Evolutionary conservation across 2,113 vertebrate genomes (phyloP).

Genomic region (Heptranchias perlo): DNA sequence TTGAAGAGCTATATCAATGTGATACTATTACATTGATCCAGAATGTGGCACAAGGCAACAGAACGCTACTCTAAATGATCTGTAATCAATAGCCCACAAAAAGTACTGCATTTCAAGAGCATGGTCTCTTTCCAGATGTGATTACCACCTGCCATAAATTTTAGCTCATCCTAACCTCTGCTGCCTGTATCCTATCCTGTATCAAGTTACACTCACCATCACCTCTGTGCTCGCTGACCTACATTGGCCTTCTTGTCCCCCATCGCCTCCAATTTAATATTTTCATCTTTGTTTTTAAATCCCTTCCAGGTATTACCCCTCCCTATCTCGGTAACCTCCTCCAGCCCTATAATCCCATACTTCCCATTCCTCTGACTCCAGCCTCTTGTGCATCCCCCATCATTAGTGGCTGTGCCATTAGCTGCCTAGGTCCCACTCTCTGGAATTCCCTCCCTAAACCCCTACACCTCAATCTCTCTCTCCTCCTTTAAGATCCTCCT

Average conservation of each 20-base stretch:
- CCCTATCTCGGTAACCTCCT: neutral
- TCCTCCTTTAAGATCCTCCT: too few species aligned
- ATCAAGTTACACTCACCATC: neutral
- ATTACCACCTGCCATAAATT: neutral
- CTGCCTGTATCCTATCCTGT: neutral
- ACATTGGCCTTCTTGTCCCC: neutral
- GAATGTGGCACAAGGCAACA: neutral
- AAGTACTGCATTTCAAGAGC: neutral
- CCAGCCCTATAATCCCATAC: neutral
- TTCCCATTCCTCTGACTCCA: neutral
- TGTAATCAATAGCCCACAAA: neutral
- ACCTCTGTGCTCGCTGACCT: neutral
- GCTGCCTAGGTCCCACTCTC: too few species aligned
- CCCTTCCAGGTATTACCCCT: neutral
- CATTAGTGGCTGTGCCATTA: too few species aligned
- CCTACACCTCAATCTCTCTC: too few species aligned
- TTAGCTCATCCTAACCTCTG: neutral
- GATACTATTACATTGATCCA: neutral
- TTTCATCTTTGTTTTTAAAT: neutral
- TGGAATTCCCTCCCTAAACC: too few species aligned
- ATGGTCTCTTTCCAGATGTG: neutral
- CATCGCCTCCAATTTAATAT: neutral
- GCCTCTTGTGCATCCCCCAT: too few species aligned
- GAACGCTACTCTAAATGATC: neutral
- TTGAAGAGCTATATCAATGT: neutral